These are phyloP conservation scores for Urophycis tenuis DNA, from an alignment of 2,797 vertebrate genomes.

Conservation along the genomic window DNA sequence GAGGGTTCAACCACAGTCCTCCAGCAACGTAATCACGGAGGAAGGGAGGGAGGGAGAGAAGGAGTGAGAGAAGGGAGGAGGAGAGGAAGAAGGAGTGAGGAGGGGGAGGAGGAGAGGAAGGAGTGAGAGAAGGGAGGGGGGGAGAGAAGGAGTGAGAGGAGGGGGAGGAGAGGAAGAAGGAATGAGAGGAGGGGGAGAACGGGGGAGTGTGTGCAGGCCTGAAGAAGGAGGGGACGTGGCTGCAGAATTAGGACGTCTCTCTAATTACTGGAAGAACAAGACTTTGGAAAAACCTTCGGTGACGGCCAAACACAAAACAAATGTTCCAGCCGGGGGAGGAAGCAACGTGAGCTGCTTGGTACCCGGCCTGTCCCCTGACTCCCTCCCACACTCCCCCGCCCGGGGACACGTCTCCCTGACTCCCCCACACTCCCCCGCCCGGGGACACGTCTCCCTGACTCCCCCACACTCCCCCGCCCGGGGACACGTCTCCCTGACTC, in stretches of 20 bases:
- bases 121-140: slow-evolving; percentile 7
- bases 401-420: too few relatives aligned
- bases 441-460: too few relatives aligned
- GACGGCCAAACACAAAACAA: slow-evolving; percentile 67
- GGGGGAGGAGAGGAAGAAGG: slow-evolving; percentile 18
- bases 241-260: slow-evolving; percentile 60
- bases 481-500: too few relatives aligned
- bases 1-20: slow-evolving; percentile 49
- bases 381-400: too few relatives aligned
- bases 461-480: too few relatives aligned
- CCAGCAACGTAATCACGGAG: slow-evolving; percentile 58
- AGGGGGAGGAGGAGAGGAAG: slow-evolving; percentile 9
- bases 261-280: slow-evolving; percentile 54
- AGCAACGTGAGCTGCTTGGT: slow-evolving; percentile 44
- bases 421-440: too few relatives aligned
- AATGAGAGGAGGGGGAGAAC: slow-evolving; percentile 41
- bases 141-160: slow-evolving; percentile 49
- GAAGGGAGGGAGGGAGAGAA: slow-evolving; percentile 46
- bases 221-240: slow-evolving; percentile 54
- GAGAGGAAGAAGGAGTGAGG: slow-evolving; percentile 48
- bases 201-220: slow-evolving; percentile 42
- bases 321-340: slow-evolving; percentile 56
- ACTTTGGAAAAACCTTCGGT: slow-evolving; percentile 48
- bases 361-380: slow-evolving; percentile 38
- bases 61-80: slow-evolving; percentile 9